These are phyloP conservation scores for Caracal caracal DNA, from an alignment of 2,113 vertebrate genomes.

Conservation along the genomic window DNA sequence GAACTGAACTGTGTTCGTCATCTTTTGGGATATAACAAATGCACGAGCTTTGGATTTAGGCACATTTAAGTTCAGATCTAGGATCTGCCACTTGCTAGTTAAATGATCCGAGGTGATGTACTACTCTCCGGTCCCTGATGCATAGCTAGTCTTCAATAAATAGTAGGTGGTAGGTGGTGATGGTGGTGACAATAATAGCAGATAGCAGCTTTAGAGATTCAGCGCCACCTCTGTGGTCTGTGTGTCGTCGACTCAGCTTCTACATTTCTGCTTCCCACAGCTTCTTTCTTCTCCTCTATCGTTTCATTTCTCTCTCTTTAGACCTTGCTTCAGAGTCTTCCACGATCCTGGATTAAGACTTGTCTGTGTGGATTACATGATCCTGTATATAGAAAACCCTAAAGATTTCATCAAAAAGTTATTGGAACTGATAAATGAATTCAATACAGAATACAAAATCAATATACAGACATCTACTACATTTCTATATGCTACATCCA, in stretches of 20 bases:
- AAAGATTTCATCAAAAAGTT: background rate
- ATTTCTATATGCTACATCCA: background rate
- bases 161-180: background rate
- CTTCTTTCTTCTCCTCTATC: background rate
- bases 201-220: background rate
- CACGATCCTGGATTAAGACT: background rate
- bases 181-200: rapidly evolving
- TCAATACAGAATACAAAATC: background rate
- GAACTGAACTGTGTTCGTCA: background rate
- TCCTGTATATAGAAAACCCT: background rate
- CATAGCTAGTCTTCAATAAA: background rate
- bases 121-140: background rate
- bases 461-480: background rate
- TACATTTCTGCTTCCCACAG: background rate
- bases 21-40: background rate
- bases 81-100: background rate
- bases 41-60: background rate
- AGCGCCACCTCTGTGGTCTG: background rate
- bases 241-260: background rate
- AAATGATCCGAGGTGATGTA: background rate
- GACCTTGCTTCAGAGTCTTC: background rate
- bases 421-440: background rate
- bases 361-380: background rate
- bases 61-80: background rate
- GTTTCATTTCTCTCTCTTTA: background rate